Evolutionary conservation across 92 coral and sea anemone genomes (phyloP), one percentile per base, ranked within the genome.

Genomic region (Paragorgia papillata): DNA sequence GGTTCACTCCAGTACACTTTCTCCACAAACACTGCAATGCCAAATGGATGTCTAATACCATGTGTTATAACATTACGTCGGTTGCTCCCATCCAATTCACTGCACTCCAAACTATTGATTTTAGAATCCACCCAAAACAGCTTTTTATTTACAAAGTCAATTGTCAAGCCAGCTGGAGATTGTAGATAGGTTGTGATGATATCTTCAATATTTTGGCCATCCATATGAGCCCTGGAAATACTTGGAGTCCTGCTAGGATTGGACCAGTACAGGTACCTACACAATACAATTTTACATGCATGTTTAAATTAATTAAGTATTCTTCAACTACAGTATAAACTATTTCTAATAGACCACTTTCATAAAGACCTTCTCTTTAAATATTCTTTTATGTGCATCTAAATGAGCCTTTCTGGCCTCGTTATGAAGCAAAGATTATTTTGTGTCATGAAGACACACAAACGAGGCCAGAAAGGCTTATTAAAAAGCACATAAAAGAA

Each of bases 221-320:
- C 97, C 99, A 95, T 91, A 85, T 89, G 87, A 22, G 97, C 97
- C 8, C 99, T 88, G 61, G 92, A 96, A 50, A 95, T 95, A 67
- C 90, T 95, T 55, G 95, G 92, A 77, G 86, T 91, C n/a, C n/a
- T n/a, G 54, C 88, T 88, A 87, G 90, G 87, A 83, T 89, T 93
- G 40, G 96, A 89, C 99, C 99, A 95, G 85, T 95, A 95, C 70
- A 95, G 35, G 54, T 80, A 87, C 10, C 98, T 94, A 61, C n/a
- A n/a, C n/a, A n/a, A n/a, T n/a, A n/a, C n/a, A n/a, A n/a, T n/a
- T n/a, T n/a, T n/a, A n/a, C n/a, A n/a, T n/a, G n/a, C n/a, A n/a
- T n/a, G n/a, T n/a, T n/a, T n/a, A n/a, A n/a, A n/a, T n/a, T n/a
- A n/a, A n/a, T n/a, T n/a, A n/a, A n/a, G n/a, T n/a, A n/a, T n/a